These are phyloP conservation scores for Pelagia noctiluca DNA, from an alignment of 30 jellyfish, hydroid and myxozoan genomes.

Conservation along the genomic window DNA sequence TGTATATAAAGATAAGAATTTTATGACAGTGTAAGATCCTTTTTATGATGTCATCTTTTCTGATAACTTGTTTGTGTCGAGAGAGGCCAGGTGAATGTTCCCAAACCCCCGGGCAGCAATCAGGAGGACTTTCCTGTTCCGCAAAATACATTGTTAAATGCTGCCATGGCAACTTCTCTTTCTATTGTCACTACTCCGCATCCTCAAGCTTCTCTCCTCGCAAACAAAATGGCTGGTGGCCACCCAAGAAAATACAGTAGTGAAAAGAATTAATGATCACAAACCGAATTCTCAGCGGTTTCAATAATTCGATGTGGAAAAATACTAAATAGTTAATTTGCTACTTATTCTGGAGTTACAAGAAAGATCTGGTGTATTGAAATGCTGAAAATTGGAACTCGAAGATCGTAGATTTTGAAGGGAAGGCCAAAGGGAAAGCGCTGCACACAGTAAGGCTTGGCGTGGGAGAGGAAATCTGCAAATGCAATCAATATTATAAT, in stretches of 20 bases:
- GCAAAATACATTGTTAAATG: conserved; percentile 6
- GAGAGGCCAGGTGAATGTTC: no score
- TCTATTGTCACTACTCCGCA: conserved; percentile 16
- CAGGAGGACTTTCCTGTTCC: no score
- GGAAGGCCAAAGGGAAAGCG: no score
- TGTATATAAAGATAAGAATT: no score
- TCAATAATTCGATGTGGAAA: background rate
- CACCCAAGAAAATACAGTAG: background rate
- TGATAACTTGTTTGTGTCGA: no score
- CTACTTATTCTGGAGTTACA: background rate
- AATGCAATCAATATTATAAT: background rate
- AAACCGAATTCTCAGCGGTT: background rate
- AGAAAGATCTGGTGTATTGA: background rate
- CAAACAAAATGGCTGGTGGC: conserved; percentile 61
- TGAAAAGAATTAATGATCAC: no score
- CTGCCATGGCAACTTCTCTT: conserved; percentile 47
- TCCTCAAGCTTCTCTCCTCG: no score
- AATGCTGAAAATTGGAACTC: background rate
- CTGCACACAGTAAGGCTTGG: no score
- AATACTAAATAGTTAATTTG: no score
- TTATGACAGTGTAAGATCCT: no score
- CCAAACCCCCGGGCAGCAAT: no score
- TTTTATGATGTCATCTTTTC: no score
- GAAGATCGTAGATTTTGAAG: background rate
- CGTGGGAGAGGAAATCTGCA: background rate